These are phyloP conservation scores for Zelostemma sp. DNA, from an alignment of 1,140 invertebrate species.

Conservation along the genomic window DNA sequence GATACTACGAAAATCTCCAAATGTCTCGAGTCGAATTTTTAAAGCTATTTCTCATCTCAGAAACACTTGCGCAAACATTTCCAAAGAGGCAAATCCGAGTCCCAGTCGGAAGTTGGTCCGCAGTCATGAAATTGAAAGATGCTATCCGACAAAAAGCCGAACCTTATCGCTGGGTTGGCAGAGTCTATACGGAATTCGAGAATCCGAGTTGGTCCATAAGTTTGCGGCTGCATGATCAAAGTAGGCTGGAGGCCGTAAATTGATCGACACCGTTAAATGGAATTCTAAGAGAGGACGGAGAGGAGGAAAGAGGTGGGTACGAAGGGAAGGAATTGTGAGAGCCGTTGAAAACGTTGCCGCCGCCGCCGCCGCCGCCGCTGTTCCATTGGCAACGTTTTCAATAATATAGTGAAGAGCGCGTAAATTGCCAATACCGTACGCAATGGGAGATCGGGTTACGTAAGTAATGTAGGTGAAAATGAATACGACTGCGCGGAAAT, in stretches of 20 bases:
- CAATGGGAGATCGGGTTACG: neutral
- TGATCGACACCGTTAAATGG: constrained; percentile 1
- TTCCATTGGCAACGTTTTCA: neutral
- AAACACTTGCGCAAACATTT: too few species aligned
- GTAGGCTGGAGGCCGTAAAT: neutral
- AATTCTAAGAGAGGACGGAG: neutral
- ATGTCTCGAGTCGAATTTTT: too few species aligned
- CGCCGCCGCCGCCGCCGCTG: neutral
- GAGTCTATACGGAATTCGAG: neutral
- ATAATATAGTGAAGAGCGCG: constrained; percentile 1
- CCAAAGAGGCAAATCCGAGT: neutral
- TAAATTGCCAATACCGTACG: neutral
- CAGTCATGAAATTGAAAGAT: constrained; percentile 1
- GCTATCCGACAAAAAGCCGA: constrained; percentile 1
- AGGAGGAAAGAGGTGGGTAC: neutral
- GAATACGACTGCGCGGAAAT: neutral
- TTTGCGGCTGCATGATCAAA: constrained; percentile 2
- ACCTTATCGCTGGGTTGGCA: neutral
- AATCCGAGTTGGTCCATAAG: neutral
- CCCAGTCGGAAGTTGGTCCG: neutral
- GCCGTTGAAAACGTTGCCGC: neutral
- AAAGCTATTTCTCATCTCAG: too few species aligned
- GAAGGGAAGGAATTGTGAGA: neutral
- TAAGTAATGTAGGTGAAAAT: neutral
- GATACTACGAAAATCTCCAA: too few species aligned